phyloP scores from a whole-genome alignment of 2,113 vertebrate species.

The Nothoprocta pentlandii region DNA sequence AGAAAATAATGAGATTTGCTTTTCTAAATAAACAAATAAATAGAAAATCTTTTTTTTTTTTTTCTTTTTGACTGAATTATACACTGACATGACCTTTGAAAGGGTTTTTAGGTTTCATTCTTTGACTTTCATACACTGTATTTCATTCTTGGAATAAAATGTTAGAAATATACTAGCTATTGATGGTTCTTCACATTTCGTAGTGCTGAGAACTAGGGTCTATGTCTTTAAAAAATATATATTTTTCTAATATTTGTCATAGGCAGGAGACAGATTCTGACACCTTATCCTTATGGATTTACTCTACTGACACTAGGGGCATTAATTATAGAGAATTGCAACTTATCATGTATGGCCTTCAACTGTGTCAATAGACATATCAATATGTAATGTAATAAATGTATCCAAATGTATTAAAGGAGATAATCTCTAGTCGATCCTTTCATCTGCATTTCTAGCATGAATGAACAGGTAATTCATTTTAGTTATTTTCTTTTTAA shows the following conservation, averaged over 20 bases:
- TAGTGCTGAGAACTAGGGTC: neutral
- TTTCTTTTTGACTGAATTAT: no score
- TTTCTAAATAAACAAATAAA: neutral
- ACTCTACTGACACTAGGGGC: neutral
- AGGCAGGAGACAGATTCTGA: neutral
- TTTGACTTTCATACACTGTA: neutral
- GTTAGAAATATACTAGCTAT: neutral
- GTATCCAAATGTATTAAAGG: neutral
- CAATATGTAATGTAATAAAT: neutral
- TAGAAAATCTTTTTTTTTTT: neutral
- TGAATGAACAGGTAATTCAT: neutral
- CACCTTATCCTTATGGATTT: neutral
- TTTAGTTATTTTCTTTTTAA: no score
- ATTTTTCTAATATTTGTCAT: neutral
- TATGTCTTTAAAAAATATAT: neutral
- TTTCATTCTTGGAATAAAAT: neutral
- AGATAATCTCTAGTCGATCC: neutral
- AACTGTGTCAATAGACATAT: neutral
- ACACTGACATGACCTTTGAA: neutral
- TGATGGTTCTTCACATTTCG: neutral
- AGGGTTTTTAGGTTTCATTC: neutral
- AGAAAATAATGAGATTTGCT: neutral
- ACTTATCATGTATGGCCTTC: neutral
- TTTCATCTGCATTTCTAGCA: neutral
- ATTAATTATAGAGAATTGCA: neutral